Base-by-base conservation (phyloP, 2,888 invertebrate species). In the Cephus pygmeus region DNA sequence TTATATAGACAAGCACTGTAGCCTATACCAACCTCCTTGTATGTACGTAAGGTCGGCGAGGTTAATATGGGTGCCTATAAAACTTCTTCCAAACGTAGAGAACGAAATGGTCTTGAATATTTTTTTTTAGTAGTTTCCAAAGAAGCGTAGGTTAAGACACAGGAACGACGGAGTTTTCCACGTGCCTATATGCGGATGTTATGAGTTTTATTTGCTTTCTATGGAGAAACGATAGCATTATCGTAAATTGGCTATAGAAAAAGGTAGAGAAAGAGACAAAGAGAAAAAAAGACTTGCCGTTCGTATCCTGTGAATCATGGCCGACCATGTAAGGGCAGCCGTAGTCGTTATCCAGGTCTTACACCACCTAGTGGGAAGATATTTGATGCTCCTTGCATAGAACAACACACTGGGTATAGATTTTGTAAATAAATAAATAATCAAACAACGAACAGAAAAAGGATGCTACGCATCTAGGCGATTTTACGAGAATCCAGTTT, bases 331-430 rank as follows among this genome's bases (percentile, higher is more conserved):
- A 77, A 69, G 71, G 77, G 36, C 71, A 74, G 33, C 69, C 79
- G 56, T 56, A 56, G 23, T 56, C 76, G 77, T 80, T 80, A 80
- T 40, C 75, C 23, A 56, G 56, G 56, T 23, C 56, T 56, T 56
- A 56, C 56, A 68, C 34, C 76, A 76, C 78, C 79, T 75, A 75
- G 69, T 9, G 73, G 77, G 79, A 69, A 77, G 71, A 76, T 76
- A 76, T 71, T 77, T 69, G 77, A 75, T 74, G 76, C 75, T 34
- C 69, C 35, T 33, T 35, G 76, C 73, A 30, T 56, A 56, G 56
- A 56, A 56, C 56, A 56, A 56, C 23, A 56, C 56, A 56, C 56
- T 9, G 9, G 23, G 9, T 23, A 56, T 23, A 56, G 23, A 56
- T 6, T 56, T 56, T 56, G 23, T 56, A 56, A 56, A 56, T 56